Evolutionary conservation across 2,888 invertebrate species (phyloP).

Genomic region (Strigamia maritima): DNA sequence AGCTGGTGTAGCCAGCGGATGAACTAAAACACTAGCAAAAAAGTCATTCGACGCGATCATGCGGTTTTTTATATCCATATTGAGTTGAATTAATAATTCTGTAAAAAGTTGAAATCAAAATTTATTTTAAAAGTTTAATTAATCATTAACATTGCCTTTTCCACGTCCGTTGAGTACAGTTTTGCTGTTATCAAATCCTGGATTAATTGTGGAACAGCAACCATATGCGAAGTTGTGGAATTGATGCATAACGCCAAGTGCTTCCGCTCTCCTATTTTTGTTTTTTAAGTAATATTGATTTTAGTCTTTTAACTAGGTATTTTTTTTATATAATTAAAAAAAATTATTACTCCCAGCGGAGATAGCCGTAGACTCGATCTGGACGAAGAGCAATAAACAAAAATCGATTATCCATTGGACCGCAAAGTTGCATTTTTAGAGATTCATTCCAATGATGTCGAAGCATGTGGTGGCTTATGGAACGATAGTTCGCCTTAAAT

Average conservation of each 20-base stretch:
- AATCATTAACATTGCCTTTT: background rate
- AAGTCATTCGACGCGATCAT: background rate
- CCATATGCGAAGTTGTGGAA: conserved; percentile 22
- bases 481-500: background rate
- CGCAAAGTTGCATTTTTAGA: background rate
- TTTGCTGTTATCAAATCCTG: background rate
- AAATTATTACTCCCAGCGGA: background rate
- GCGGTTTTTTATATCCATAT: conserved; percentile 32
- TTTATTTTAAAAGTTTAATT: background rate
- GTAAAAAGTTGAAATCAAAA: background rate
- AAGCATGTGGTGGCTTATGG: background rate
- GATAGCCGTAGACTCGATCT: background rate
- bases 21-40: conserved; percentile 13
- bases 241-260: background rate
- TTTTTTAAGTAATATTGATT: no score
- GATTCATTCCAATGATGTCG: conserved; percentile 1
- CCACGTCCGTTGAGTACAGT: background rate
- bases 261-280: background rate
- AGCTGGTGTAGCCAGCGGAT: conserved; percentile 11
- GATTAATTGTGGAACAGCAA: conserved; percentile 31
- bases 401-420: background rate
- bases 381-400: background rate
- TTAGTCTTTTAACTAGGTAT: background rate
- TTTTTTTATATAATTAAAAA: background rate
- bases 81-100: conserved; percentile 25